Evolutionary conservation across 1,140 invertebrate genomes (phyloP).

Genomic region (Yoshiicerus persimilis): DNA sequence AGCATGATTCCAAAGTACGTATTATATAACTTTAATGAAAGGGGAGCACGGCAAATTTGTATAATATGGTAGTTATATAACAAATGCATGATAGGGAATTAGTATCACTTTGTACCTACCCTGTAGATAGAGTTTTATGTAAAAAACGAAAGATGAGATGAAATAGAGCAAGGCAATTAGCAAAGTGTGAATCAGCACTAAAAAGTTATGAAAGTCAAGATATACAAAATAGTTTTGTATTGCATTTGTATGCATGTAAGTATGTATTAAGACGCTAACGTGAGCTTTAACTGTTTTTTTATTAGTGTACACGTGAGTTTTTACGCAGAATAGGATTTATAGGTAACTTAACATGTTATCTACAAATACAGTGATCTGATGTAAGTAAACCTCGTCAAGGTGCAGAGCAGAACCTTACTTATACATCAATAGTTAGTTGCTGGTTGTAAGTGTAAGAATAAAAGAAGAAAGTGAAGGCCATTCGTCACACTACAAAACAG

Average conservation of each 20-base stretch:
- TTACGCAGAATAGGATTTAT: neutral
- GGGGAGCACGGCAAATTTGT: neutral
- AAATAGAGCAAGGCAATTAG: slow-evolving; percentile 46
- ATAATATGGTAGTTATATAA: too few relatives aligned
- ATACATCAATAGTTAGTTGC: neutral
- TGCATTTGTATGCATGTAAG: too few relatives aligned
- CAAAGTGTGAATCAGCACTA: slow-evolving; percentile 35
- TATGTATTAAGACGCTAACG: too few relatives aligned
- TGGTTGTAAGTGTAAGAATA: neutral
- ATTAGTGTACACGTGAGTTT: neutral
- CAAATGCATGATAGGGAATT: neutral
- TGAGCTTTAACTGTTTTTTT: neutral
- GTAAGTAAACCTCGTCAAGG: slow-evolving; percentile 1
- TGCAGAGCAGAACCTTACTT: neutral
- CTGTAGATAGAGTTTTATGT: neutral
- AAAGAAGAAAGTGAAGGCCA: slow-evolving; percentile 25
- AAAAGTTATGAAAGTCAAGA: slow-evolving; percentile 21
- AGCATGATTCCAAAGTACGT: neutral
- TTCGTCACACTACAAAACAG: slow-evolving; percentile 15
- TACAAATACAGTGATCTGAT: neutral
- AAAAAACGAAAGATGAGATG: slow-evolving; percentile 26
- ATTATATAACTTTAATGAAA: neutral
- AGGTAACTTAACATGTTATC: neutral
- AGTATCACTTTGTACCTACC: neutral
- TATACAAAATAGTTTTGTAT: neutral